Conservation (phyloP, 2,888 invertebrate species). For the Nephrotoma guestfalica region DNA sequence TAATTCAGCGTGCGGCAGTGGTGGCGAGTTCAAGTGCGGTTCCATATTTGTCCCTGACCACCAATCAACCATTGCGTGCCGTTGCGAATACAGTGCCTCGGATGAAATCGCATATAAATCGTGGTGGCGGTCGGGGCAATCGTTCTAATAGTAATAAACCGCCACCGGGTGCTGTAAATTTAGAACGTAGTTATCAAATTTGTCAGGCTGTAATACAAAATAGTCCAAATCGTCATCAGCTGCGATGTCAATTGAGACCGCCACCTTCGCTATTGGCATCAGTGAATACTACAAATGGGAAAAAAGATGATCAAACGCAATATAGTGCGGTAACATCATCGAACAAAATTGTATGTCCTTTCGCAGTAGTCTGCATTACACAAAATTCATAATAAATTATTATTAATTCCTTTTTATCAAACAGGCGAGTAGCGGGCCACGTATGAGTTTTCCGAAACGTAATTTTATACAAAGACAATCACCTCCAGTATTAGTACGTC, state of each 20-base stretch:
- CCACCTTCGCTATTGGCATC: conserved; percentile 56
- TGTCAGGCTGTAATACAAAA: conserved; percentile 88
- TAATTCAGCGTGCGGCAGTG: background rate
- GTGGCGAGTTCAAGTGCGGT: conserved; percentile 34
- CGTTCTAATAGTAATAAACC: conserved; percentile 48
- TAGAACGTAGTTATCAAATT: conserved; percentile 90
- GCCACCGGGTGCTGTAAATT: conserved; percentile 80
- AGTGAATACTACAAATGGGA: conserved; percentile 12
- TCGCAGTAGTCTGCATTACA: conserved; percentile 6
- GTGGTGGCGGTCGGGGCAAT: conserved; percentile 25
- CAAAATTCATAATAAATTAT: background rate
- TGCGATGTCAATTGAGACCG: conserved; percentile 71
- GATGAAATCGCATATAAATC: background rate
- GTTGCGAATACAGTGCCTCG: conserved; percentile 15
- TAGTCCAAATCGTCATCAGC: conserved; percentile 78
- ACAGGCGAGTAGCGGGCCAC: conserved; percentile 16
- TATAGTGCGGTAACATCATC: conserved; percentile 17
- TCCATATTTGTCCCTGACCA: conserved; percentile 35
- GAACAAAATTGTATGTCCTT: background rate
- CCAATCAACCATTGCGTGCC: conserved; percentile 36
- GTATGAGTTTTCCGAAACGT: conserved; percentile 29
- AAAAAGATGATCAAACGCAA: conserved; percentile 19
- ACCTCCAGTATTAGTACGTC: conserved; percentile 47
- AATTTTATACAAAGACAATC: conserved; percentile 41
- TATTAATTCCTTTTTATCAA: conserved; percentile 4